Evolutionary conservation across 1,140 invertebrate species (phyloP).

Genomic region (Probaryconus sp.): DNA sequence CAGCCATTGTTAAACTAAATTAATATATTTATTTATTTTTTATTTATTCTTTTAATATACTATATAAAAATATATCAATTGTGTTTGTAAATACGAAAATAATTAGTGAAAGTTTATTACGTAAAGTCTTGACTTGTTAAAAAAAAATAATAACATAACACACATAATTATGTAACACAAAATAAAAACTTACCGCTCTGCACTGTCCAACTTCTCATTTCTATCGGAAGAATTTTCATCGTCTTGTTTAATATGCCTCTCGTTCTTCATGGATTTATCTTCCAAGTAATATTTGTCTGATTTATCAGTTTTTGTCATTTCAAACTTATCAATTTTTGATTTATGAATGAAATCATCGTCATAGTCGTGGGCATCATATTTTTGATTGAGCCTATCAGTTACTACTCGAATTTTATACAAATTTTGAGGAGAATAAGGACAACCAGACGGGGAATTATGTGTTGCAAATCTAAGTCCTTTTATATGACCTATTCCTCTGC

Average conservation of each 20-base stretch:
- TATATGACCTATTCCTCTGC: constrained; percentile 88
- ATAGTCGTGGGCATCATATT: constrained; percentile 69
- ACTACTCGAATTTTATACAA: constrained; percentile 80
- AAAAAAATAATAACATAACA: no score
- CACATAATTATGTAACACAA: no score
- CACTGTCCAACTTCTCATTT: constrained; percentile 68
- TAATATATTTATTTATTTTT: no score
- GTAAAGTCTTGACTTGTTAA: no score
- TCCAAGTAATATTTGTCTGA: constrained; percentile 62
- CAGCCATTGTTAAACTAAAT: constrained; percentile 16
- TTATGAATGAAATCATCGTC: constrained; percentile 71
- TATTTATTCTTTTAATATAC: no score
- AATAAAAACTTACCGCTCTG: constrained; percentile 66
- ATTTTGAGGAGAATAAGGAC: constrained; percentile 89
- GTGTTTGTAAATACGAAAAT: no score
- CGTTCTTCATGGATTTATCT: constrained; percentile 66
- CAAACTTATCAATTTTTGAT: constrained; percentile 69
- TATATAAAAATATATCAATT: no score
- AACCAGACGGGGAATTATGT: constrained; percentile 87
- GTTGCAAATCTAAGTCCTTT: constrained; percentile 86
- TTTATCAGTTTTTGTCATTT: constrained; percentile 68
- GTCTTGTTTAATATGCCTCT: constrained; percentile 71
- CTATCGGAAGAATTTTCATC: constrained; percentile 70
- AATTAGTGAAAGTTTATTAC: no score
- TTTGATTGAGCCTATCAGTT: constrained; percentile 79